These are phyloP conservation scores for Pseudochirops cupreus DNA, from an alignment of 2,797 vertebrate species.

Conservation along the genomic window DNA sequence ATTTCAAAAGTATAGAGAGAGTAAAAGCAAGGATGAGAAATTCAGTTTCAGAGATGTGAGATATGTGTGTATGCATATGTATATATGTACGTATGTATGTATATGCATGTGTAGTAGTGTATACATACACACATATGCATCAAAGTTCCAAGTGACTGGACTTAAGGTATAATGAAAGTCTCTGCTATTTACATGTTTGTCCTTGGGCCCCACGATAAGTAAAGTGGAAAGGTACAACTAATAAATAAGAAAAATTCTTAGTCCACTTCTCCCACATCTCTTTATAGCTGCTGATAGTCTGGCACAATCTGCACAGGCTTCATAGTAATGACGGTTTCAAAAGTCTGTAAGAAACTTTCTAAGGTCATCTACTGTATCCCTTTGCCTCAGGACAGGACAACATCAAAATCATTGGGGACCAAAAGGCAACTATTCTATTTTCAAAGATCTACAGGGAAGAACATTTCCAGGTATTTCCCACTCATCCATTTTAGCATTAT, in stretches of 20 bases:
- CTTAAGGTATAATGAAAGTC: neutral
- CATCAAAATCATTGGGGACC: conserved; percentile 3
- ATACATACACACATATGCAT: neutral
- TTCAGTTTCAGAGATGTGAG: neutral
- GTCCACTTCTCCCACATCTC: neutral
- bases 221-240: neutral
- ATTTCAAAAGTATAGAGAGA: neutral
- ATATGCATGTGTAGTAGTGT: neutral
- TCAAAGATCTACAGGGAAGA: conserved; percentile 31
- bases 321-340: conserved; percentile 1
- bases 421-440: conserved; percentile 8
- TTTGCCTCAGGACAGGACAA: neutral
- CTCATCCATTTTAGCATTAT: conserved; percentile 14
- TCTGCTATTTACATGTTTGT: neutral
- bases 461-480: neutral
- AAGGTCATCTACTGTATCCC: neutral
- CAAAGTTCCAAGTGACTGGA: neutral
- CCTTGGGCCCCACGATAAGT: neutral
- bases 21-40: accelerated
- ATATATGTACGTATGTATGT: neutral
- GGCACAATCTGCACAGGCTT: neutral
- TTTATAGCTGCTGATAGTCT: neutral
- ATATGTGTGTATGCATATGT: no score
- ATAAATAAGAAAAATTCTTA: conserved; percentile 2
- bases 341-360: conserved; percentile 6